Evolutionary conservation across 2,797 vertebrate species (phyloP).

Genomic region (Enteromius anoplus): DNA sequence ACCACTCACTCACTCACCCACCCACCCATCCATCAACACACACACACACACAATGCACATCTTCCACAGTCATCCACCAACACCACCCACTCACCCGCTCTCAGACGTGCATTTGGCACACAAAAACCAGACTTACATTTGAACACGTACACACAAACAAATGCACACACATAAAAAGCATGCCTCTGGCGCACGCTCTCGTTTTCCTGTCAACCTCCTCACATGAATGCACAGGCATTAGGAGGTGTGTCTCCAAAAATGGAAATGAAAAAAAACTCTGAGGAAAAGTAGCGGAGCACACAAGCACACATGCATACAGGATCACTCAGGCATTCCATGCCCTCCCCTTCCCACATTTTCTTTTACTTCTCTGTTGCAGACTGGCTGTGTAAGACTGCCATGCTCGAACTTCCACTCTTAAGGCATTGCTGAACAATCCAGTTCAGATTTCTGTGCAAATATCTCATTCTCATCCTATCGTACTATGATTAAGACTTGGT

Average conservation of each 20-base stretch:
- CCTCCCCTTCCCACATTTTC: conserved; percentile 38
- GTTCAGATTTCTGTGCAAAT: conserved; percentile 68
- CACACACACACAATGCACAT: conserved; percentile 49
- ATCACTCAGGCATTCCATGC: conserved; percentile 60
- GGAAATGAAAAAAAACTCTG: conserved; percentile 51
- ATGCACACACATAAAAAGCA: conserved; percentile 51
- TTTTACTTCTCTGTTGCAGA: conserved; percentile 40
- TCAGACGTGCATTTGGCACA: conserved; percentile 69
- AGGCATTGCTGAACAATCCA: conserved; percentile 63
- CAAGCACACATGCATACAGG: conserved; percentile 31
- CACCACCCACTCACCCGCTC: conserved; percentile 71
- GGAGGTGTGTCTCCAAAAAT: conserved; percentile 71
- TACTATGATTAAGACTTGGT: conserved; percentile 53
- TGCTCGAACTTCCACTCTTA: conserved; percentile 52
- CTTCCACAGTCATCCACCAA: conserved; percentile 69
- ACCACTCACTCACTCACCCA: conserved; percentile 42
- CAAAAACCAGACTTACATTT: conserved; percentile 63
- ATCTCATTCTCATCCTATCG: conserved; percentile 27
- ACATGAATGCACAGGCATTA: conserved; percentile 69
- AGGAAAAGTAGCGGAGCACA: conserved; percentile 58
- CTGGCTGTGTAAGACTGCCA: conserved; percentile 51
- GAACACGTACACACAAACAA: conserved; percentile 56
- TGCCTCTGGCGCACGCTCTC: conserved; percentile 16
- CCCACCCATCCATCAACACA: conserved; percentile 8
- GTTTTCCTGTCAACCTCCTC: conserved; percentile 64